Evolutionary conservation across 37 sponge, comb jelly and placozoan genomes (phyloP), one percentile per base, ranked within the genome.

Genomic region (Halichondria panicea): DNA sequence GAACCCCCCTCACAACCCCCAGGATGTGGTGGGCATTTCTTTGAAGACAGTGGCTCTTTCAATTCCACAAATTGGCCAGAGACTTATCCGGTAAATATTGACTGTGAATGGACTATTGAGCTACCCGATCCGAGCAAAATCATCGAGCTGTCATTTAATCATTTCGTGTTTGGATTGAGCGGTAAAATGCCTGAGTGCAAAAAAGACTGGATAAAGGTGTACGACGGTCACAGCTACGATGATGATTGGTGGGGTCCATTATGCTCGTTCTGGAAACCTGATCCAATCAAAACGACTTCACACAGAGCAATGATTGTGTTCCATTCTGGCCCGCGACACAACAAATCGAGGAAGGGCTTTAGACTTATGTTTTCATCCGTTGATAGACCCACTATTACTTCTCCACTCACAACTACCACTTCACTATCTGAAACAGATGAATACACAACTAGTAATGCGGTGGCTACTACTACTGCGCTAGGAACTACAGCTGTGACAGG

Each of bases 51-150:
- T 41, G 81, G 82, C 22, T 7, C 33, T 1, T 54, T 87, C 43
- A n/a, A 39, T 18, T 61, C 76, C 28, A 71, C 70, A 0, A 72
- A 67, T 30, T 81, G 75, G 65, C 81, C 76, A 22, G 1, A 57
- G 22, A 43, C 72, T 1, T 87, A 87, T 44, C 64, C 66, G 3
- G 41, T 12, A 24, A 63, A 68, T 18, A 25, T 62, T 1, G 60
- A 80, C 39, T 87, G 81, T 48, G 76, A 70, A 18, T 87, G 88
- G 88, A 81, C 36, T 0, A 81, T 87, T 48, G 39, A 44, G 3
- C 38, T 75, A 1, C 76, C 87, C 21, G 41, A 33, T 24, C 3
- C 55, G 2, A n/a, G 43, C 30, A 50, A 79, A 12, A 37, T 56
- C 27, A 38, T 69, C 21, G 70, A 69, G 30, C n/a, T 79, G 28